A percentile compares a stretch with the other conserved stretches of the same genome.
These are phyloP conservation scores for Troglohyphantes excavatus DNA, from an alignment of 2,888 invertebrate genomes.

Conservation along the genomic window DNA sequence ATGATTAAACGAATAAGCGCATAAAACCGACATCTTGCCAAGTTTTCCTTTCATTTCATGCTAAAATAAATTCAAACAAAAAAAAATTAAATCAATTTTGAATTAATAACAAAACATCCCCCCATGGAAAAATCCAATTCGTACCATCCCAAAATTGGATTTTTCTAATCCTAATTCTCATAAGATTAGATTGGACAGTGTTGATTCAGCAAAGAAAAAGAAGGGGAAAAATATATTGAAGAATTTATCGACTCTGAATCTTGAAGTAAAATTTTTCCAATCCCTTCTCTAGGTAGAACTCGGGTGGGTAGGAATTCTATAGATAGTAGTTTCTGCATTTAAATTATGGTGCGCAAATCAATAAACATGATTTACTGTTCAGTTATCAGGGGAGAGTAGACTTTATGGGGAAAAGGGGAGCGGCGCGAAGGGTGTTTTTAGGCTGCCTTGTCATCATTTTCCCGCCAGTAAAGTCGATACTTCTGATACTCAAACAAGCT, in stretches of 20 bases:
- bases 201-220: slow-evolving; percentile 8
- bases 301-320: not conserved
- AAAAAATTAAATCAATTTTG: not conserved
- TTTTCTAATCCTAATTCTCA: slow-evolving; percentile 6
- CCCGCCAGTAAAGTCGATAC: slow-evolving; percentile 24
- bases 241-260: slow-evolving; percentile 3
- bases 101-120: not conserved
- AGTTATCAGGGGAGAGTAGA: not conserved
- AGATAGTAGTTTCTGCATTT: slow-evolving; percentile 14
- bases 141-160: not conserved
- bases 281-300: too few relatives aligned
- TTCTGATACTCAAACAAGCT: slow-evolving; percentile 26
- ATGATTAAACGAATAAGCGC: too few relatives aligned
- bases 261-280: not conserved
- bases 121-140: not conserved
- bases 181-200: not conserved
- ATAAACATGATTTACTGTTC: slow-evolving; percentile 50
- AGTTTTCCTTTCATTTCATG: not conserved
- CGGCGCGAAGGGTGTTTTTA: slow-evolving; percentile 30
- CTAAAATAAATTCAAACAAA: not conserved
- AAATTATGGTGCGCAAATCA: slow-evolving; percentile 45
- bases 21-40: too few relatives aligned
- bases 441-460: slow-evolving; percentile 26
- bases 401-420: not conserved
- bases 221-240: not conserved